A percentile compares a stretch with the other conserved stretches of the same genome.
Evolutionary conservation across 2,113 vertebrate genomes (phyloP).

Genomic region (Thinocorus orbignyianus): DNA sequence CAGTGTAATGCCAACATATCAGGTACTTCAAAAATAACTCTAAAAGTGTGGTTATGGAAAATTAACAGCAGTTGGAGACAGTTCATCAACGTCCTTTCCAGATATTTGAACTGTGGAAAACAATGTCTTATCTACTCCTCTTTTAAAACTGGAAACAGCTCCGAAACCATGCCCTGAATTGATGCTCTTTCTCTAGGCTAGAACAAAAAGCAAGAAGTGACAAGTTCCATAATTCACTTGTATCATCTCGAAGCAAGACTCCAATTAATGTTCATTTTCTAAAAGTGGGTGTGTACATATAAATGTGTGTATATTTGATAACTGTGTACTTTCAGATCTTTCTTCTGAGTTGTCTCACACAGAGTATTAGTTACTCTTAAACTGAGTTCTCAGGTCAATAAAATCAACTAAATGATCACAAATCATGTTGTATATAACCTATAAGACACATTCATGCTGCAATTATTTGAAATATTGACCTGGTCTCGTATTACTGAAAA

Average conservation of each 20-base stretch:
- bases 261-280: neutral
- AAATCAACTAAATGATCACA: neutral
- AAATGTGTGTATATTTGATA: neutral
- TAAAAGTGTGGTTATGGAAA: neutral
- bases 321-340: neutral
- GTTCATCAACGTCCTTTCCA: neutral
- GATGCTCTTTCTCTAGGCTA: neutral
- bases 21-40: neutral
- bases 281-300: neutral
- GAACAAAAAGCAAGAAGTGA: neutral
- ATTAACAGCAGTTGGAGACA: neutral
- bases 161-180: neutral
- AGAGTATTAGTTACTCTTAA: neutral
- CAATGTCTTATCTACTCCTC: neutral
- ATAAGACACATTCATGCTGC: neutral
- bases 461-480: neutral
- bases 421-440: neutral
- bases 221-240: neutral
- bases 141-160: neutral
- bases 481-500: neutral
- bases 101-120: neutral
- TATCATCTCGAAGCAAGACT: neutral
- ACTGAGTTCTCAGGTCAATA: neutral
- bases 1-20: neutral
- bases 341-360: neutral